phyloP scores from a whole-genome alignment of 2,888 invertebrate genomes.

The Furcula furcula region DNA sequence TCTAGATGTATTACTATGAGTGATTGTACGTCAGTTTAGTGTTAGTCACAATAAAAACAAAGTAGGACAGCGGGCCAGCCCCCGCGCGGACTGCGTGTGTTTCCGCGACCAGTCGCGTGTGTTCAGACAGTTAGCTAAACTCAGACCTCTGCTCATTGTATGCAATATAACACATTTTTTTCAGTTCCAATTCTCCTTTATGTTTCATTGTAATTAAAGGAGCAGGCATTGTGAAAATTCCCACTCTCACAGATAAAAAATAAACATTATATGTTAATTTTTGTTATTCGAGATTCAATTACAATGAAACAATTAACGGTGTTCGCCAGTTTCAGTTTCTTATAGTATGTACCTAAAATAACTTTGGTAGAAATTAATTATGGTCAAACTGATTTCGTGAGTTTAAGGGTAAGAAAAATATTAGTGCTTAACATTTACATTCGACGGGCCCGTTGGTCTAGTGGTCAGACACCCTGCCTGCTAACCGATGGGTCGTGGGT shows the following conservation, averaged over 20 bases:
- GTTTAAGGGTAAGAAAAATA: too few relatives aligned
- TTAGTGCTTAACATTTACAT: too few relatives aligned
- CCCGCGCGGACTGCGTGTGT: slow-evolving; percentile 2
- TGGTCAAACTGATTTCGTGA: not conserved
- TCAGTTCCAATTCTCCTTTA: slow-evolving; percentile 47
- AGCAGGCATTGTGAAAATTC: slow-evolving; percentile 58
- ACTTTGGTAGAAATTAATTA: too few relatives aligned
- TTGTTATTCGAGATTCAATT: slow-evolving; percentile 49
- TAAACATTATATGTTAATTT: slow-evolving; percentile 57
- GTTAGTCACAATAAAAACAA: too few relatives aligned
- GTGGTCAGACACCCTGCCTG: too few relatives aligned
- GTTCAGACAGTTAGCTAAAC: slow-evolving; percentile 34
- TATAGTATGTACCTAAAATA: slow-evolving; percentile 17
- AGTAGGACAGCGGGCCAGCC: slow-evolving; percentile 1
- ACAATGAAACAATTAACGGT: slow-evolving; percentile 17
- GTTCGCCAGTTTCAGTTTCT: slow-evolving; percentile 6
- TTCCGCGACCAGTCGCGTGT: slow-evolving; percentile 34
- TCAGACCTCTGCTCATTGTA: slow-evolving; percentile 46
- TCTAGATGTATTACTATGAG: too few relatives aligned
- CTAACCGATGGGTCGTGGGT: too few relatives aligned
- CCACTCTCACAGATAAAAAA: slow-evolving; percentile 57
- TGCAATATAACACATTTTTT: slow-evolving; percentile 51
- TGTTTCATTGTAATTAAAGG: slow-evolving; percentile 55
- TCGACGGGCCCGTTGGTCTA: too few relatives aligned
- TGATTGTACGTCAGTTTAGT: too few relatives aligned